phyloP scores from a whole-genome alignment of 1,140 invertebrate species.

The Ridgeia piscesae region DNA sequence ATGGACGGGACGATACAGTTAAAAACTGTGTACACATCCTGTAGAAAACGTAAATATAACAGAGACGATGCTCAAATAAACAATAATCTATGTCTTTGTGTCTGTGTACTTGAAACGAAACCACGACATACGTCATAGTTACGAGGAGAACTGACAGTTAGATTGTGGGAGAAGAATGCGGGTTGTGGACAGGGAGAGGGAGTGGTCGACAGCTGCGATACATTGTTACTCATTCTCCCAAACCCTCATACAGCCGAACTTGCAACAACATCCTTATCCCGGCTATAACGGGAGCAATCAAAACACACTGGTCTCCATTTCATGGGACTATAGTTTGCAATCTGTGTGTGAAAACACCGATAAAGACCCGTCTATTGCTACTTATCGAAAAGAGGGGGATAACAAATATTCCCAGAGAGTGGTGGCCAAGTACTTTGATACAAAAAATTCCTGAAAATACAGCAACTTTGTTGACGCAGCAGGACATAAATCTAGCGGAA shows the following conservation, averaged over 20 bases:
- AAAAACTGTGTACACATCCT: too few species aligned
- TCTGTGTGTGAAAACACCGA: neutral
- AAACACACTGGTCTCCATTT: neutral
- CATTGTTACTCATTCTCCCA: neutral
- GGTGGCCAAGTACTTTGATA: neutral
- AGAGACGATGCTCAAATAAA: neutral
- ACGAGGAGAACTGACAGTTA: neutral
- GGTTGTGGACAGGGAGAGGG: neutral
- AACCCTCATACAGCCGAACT: neutral
- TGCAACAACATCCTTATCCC: neutral
- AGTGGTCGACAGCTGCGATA: neutral
- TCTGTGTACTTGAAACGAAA: neutral
- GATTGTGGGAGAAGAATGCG: neutral
- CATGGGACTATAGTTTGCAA: neutral
- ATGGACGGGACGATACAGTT: too few species aligned
- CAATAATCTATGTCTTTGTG: neutral
- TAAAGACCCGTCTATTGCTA: neutral
- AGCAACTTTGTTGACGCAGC: neutral
- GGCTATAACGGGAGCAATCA: neutral
- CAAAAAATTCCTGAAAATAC: neutral
- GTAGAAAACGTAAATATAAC: neutral
- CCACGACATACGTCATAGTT: neutral
- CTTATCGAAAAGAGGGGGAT: neutral
- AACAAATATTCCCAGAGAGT: neutral
- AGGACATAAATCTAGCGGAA: neutral